Percentiles rank a stretch among this genome's conserved stretches.
Evolutionary conservation across 2,888 invertebrate genomes (phyloP).

Genomic region (Selenia dentaria): DNA sequence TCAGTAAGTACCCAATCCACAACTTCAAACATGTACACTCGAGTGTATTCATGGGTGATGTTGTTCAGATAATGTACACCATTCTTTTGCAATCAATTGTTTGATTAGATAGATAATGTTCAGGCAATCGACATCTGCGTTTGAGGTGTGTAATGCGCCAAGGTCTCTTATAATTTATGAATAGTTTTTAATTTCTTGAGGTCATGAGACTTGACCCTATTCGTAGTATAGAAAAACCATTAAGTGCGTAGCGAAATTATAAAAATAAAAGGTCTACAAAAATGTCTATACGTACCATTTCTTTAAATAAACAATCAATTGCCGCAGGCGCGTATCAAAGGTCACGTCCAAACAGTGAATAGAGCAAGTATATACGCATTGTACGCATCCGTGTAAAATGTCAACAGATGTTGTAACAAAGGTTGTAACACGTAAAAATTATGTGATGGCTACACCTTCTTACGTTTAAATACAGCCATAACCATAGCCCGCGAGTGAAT

Average conservation of each 20-base stretch:
- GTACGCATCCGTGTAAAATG: constrained; percentile 36
- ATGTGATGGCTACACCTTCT: constrained; percentile 19
- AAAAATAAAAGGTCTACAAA: background rate
- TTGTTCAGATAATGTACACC: too few relatives aligned
- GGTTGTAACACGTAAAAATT: constrained; percentile 15
- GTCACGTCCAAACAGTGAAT: constrained; percentile 38
- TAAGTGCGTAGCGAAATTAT: background rate
- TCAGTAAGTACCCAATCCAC: constrained; percentile 72
- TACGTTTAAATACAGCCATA: constrained; percentile 11
- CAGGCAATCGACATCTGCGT: background rate
- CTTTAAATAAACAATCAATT: constrained; percentile 33
- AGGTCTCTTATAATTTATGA: constrained; percentile 44
- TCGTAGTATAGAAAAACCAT: constrained; percentile 19
- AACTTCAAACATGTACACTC: too few relatives aligned
- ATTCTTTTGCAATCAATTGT: too few relatives aligned
- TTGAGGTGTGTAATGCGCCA: constrained; percentile 17
- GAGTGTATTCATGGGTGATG: too few relatives aligned
- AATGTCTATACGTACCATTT: constrained; percentile 17
- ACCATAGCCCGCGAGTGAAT: background rate
- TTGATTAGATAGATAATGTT: background rate
- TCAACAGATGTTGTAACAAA: constrained; percentile 41
- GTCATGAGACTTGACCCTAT: constrained; percentile 27
- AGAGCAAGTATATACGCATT: constrained; percentile 12
- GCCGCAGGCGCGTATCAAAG: constrained; percentile 35
- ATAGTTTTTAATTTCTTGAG: constrained; percentile 44